Evolutionary conservation across 2,113 vertebrate species (phyloP), one percentile per base, ranked within the genome.

Genomic region (Menidia beryllina): DNA sequence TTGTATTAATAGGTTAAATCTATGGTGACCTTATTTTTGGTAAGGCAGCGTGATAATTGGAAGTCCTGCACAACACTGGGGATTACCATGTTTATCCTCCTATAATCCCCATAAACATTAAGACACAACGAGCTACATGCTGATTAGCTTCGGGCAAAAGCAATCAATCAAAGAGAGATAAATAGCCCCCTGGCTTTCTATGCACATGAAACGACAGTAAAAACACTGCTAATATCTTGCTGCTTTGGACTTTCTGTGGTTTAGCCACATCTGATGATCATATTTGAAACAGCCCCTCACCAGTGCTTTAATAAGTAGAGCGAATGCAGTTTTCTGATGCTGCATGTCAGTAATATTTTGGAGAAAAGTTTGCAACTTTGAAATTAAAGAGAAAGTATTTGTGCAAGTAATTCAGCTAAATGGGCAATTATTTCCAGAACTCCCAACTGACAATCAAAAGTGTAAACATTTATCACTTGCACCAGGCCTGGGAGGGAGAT

Each of bases 401-500:
- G 69, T 66, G 52, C 17, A n/a, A 82, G 59, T 87, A 71, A 83
- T 88, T 84, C 76, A 75, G 83, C 87, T 82, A 91, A 90, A 89
- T 70, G 67, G 64, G 65, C 68, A 83, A 75, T 90, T 91, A 68
- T 89, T 79, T 77, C 49, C 20, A 10, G 23, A 68, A 79, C 71
- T 77, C 70, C 64, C 50, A 53, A 75, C 76, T 79, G 75, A 92
- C 90, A 93, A 91, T 93, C 87, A 90, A 52, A 84, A 77, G 77
- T 86, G 84, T 91, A 89, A 92, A 93, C 83, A 92, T 92, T 93
- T 93, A 93, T 94, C 91, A 88, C 86, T 78, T 82, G 85, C 82
- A 67, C 86, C 92, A 91, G 92, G 79, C 85, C 79, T 88, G 81
- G 82, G 73, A 72, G 83, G 82, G 62, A 77, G 81, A 79, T 75